phyloP scores from a whole-genome alignment of 1,140 invertebrate species.

The Andrena cerasifolii region DNA sequence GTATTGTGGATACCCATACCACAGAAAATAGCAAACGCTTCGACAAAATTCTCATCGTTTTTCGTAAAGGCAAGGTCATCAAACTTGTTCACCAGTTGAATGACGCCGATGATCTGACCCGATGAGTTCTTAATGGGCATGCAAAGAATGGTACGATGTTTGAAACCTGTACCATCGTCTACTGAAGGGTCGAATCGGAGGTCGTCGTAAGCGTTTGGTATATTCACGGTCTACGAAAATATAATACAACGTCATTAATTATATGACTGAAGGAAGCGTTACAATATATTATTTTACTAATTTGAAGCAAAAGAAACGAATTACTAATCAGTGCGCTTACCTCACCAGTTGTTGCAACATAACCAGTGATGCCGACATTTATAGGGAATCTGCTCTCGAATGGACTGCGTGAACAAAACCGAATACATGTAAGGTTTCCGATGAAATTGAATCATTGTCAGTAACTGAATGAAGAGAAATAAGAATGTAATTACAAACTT shows the following conservation, averaged over 20 bases:
- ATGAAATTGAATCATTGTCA: slow-evolving; percentile 26
- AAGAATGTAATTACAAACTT: slow-evolving; percentile 67
- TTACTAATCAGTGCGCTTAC: slow-evolving; percentile 82
- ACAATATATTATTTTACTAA: not conserved
- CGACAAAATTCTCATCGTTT: slow-evolving; percentile 96
- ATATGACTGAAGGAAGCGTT: not conserved
- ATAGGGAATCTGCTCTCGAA: slow-evolving; percentile 97
- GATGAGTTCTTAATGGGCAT: slow-evolving; percentile 96
- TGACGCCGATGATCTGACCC: slow-evolving; percentile 95
- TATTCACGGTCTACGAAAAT: slow-evolving; percentile 90
- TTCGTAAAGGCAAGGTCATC: slow-evolving; percentile 93
- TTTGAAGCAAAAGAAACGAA: not conserved
- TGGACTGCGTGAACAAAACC: slow-evolving; percentile 84
- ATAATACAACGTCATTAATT: not conserved
- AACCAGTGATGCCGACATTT: slow-evolving; percentile 97
- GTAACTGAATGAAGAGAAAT: slow-evolving; percentile 55
- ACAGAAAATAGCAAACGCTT: slow-evolving; percentile 98
- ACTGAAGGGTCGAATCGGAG: slow-evolving; percentile 94
- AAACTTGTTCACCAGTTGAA: slow-evolving; percentile 96
- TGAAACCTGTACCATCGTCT: slow-evolving; percentile 90
- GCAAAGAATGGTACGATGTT: slow-evolving; percentile 93
- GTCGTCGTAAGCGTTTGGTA: slow-evolving; percentile 95
- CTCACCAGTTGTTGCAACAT: slow-evolving; percentile 97
- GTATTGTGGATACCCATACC: slow-evolving; percentile 99
- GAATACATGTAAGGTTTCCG: slow-evolving; percentile 31